These are phyloP conservation scores for Ceramica pisi DNA, from an alignment of 2,888 invertebrate genomes.

Conservation along the genomic window DNA sequence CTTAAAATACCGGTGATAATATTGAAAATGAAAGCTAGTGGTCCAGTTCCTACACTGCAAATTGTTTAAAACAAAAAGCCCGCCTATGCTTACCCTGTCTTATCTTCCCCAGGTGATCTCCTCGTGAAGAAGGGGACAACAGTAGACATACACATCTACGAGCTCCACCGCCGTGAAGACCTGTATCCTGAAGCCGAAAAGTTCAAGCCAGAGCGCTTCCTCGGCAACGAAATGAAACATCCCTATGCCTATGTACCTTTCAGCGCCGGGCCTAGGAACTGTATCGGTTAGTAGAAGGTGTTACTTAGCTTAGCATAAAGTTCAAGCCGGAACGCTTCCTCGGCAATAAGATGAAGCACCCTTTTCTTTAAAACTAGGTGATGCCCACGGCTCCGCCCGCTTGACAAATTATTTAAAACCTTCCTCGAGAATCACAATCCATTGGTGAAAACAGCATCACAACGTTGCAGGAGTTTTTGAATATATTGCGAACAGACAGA, in stretches of 20 bases:
- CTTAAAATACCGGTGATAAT: too few relatives aligned
- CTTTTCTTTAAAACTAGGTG: too few relatives aligned
- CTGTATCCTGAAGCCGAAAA: conserved; percentile 93
- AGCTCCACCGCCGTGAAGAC: conserved; percentile 91
- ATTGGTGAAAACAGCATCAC: too few relatives aligned
- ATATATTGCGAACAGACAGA: too few relatives aligned
- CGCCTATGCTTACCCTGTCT: not conserved
- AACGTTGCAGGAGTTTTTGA: too few relatives aligned
- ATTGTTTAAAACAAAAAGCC: not conserved
- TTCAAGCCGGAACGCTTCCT: conserved; percentile 66
- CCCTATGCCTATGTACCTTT: conserved; percentile 92
- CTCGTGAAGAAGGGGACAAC: conserved; percentile 85
- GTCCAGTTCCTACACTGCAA: not conserved
- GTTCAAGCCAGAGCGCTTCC: conserved; percentile 92
- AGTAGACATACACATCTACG: conserved; percentile 90
- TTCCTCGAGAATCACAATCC: too few relatives aligned
- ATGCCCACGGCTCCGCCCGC: too few relatives aligned
- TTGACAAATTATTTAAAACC: too few relatives aligned
- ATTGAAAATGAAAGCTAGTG: not conserved
- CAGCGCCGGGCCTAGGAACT: conserved; percentile 93
- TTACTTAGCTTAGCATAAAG: not conserved
- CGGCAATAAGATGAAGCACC: conserved; percentile 88
- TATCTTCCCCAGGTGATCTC: conserved; percentile 77
- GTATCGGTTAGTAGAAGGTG: conserved; percentile 89
- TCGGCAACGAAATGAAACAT: conserved; percentile 89